A percentile compares a stretch with the other conserved stretches of the same genome.
Conservation (phyloP, 2,888 invertebrate genomes). For the Plebejus melissa region DNA sequence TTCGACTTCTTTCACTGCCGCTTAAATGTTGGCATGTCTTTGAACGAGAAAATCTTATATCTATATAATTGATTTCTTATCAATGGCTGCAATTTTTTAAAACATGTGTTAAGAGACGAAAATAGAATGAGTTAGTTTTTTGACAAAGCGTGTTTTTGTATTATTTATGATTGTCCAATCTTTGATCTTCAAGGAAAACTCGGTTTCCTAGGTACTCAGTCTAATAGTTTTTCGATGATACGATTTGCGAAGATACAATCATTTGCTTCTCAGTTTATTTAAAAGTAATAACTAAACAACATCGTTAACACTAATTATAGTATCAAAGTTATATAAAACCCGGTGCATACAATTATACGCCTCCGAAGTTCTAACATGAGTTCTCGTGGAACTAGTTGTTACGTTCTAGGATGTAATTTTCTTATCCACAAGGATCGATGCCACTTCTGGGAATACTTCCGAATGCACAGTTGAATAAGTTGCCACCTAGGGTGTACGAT, state of each 20-base stretch:
- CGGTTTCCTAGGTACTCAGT: too few relatives aligned
- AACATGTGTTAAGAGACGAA: too few relatives aligned
- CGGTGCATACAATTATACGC: constrained; percentile 8
- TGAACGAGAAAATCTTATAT: background rate
- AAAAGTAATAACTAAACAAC: background rate
- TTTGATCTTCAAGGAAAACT: too few relatives aligned
- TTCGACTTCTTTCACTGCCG: constrained; percentile 12
- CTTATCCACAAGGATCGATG: background rate
- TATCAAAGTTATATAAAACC: constrained; percentile 4
- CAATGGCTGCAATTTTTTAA: too few relatives aligned
- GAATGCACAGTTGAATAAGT: background rate
- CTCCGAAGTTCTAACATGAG: constrained; percentile 1
- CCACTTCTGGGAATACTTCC: constrained; percentile 9
- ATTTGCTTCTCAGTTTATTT: background rate
- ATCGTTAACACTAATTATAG: background rate
- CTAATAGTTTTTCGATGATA: background rate
- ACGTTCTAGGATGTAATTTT: constrained; percentile 13
- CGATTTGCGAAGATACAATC: background rate
- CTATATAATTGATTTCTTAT: background rate
- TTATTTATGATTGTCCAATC: background rate
- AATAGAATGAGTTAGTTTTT: too few relatives aligned
- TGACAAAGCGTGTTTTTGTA: too few relatives aligned
- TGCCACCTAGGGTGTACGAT: background rate
- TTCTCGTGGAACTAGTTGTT: background rate
- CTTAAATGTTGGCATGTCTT: background rate